These are phyloP conservation scores for Okamejei kenojei DNA, from an alignment of 2,797 vertebrate genomes.

Conservation along the genomic window DNA sequence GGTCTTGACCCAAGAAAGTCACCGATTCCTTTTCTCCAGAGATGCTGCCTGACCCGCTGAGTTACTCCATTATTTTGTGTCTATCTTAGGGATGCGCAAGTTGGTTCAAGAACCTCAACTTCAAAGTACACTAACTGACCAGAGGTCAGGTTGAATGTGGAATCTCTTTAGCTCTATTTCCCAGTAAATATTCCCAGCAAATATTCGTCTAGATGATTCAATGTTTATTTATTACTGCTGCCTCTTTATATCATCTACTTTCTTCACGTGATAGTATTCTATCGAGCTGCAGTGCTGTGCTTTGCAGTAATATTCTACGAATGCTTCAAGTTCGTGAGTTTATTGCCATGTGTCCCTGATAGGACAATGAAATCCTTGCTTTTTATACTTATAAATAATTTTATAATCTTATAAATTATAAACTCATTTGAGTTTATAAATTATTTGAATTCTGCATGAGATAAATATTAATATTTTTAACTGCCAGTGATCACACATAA, in stretches of 20 bases:
- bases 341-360: no score
- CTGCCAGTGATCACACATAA: not conserved
- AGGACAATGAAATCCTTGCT: no score
- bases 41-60: no score
- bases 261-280: no score
- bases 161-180: not conserved
- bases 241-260: no score
- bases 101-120: no score
- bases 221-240: not conserved
- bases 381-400: no score
- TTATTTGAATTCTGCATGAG: not conserved
- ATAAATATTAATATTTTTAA: not conserved
- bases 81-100: no score
- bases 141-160: not conserved
- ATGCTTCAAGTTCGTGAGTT: not conserved
- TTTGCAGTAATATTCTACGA: not conserved
- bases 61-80: no score
- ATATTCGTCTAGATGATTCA: not conserved
- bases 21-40: no score
- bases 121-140: not conserved
- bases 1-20: no score
- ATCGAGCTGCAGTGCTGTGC: not conserved
- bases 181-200: not conserved
- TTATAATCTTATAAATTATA: no score
- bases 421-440: not conserved